Conservation (phyloP, 2,113 vertebrate genomes). For the Amphiprion percula region DNA sequence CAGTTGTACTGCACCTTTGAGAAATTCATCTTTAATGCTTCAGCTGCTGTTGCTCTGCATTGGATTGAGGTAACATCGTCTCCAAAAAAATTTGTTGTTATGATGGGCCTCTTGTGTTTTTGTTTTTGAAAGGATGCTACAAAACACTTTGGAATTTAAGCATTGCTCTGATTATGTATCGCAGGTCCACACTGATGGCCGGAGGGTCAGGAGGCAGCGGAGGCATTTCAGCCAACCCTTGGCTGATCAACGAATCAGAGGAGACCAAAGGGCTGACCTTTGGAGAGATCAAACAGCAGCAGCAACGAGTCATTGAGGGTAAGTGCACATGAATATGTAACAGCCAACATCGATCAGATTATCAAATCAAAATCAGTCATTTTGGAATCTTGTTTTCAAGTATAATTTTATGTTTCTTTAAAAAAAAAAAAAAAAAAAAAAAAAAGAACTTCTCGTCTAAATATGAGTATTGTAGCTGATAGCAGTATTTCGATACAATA, state of each 20-base stretch:
- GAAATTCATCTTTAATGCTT: slow-evolving; percentile 7
- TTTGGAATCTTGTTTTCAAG: background rate
- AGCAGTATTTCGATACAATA: background rate
- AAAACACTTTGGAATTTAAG: background rate
- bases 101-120: background rate
- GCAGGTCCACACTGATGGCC: slow-evolving; percentile 90
- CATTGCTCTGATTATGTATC: slow-evolving; percentile 8
- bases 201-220: slow-evolving; percentile 80
- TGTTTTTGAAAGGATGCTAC: background rate
- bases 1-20: background rate
- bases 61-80: background rate
- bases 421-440: no score
- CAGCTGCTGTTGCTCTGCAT: background rate
- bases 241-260: slow-evolving; percentile 93
- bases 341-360: background rate
- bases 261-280: slow-evolving; percentile 91
- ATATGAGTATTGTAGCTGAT: background rate
- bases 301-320: slow-evolving; percentile 94
- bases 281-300: slow-evolving; percentile 92
- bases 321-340: slow-evolving; percentile 32
- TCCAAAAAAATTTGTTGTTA: background rate
- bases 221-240: slow-evolving; percentile 84
- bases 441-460: background rate
- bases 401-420: no score
- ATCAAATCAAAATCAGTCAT: background rate